A percentile compares a stretch with the other conserved stretches of the same genome.
phyloP scores from a whole-genome alignment of 1,140 invertebrate genomes.

The honey bee (Apis mellifera) region DNA sequence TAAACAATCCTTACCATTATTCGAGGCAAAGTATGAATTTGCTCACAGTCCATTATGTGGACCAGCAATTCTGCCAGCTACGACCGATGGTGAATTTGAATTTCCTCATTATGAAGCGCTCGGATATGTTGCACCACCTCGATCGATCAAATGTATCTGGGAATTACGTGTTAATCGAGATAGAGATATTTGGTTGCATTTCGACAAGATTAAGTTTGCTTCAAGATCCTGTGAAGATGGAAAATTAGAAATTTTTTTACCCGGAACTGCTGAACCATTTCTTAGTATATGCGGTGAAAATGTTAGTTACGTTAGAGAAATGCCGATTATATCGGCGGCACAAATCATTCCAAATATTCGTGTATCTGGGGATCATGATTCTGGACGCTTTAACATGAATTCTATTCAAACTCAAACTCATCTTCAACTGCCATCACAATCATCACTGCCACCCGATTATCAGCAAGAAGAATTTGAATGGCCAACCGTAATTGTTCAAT shows the following conservation, averaged over 20 bases:
- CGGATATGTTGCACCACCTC: conserved; percentile 88
- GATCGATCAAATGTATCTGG: conserved; percentile 93
- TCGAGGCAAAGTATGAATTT: conserved; percentile 92
- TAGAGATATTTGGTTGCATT: conserved; percentile 91
- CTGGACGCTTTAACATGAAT: not conserved
- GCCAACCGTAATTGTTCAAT: conserved; percentile 85
- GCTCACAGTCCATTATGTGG: conserved; percentile 94
- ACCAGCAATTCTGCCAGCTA: conserved; percentile 88
- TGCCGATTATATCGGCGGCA: conserved; percentile 89
- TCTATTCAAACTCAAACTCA: not conserved
- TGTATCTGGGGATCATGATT: not conserved
- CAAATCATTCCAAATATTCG: conserved; percentile 86
- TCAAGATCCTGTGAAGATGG: conserved; percentile 91
- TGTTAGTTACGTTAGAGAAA: conserved; percentile 87
- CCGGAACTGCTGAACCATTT: conserved; percentile 86
- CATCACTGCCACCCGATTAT: not conserved
- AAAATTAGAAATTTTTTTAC: conserved; percentile 90
- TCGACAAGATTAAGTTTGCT: conserved; percentile 92
- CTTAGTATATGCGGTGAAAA: conserved; percentile 92
- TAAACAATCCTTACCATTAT: conserved; percentile 90
- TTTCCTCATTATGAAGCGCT: conserved; percentile 92
- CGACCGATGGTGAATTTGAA: conserved; percentile 90
- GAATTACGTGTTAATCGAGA: conserved; percentile 90
- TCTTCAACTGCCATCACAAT: not conserved
- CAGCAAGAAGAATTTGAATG: conserved; percentile 78